These are phyloP conservation scores for Trissoscelio sp. DNA, from an alignment of 2,888 invertebrate species.

Conservation along the genomic window DNA sequence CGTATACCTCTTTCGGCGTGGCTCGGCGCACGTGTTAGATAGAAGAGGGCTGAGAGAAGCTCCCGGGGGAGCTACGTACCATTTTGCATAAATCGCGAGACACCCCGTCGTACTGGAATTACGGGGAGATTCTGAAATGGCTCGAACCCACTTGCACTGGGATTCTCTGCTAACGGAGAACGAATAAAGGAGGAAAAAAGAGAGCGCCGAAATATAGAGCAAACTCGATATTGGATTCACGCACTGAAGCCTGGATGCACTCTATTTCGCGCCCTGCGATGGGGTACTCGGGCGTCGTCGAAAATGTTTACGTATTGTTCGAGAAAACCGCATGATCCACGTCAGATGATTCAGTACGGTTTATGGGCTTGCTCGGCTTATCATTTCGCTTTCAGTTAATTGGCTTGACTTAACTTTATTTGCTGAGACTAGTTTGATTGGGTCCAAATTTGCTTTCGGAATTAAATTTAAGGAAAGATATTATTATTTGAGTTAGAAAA, in stretches of 20 bases:
- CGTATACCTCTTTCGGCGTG: slow-evolving; percentile 67
- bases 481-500: too few species aligned
- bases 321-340: slow-evolving; percentile 27
- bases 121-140: slow-evolving; percentile 80
- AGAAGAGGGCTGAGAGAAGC: slow-evolving; percentile 78
- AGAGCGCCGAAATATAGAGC: slow-evolving; percentile 62
- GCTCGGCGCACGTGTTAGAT: slow-evolving; percentile 78
- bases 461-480: too few species aligned
- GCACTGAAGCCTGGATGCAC: slow-evolving; percentile 67
- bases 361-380: slow-evolving; percentile 26
- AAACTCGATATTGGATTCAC: slow-evolving; percentile 73
- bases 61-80: slow-evolving; percentile 81
- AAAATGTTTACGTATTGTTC: slow-evolving; percentile 56
- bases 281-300: slow-evolving; percentile 41
- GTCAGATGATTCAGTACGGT: slow-evolving; percentile 21
- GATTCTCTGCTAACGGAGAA: slow-evolving; percentile 69
- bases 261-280: slow-evolving; percentile 55
- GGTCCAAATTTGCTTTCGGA: too few species aligned
- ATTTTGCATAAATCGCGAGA: slow-evolving; percentile 83
- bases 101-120: slow-evolving; percentile 80
- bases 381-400: not conserved
- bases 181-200: slow-evolving; percentile 48
- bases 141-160: slow-evolving; percentile 74
- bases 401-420: not conserved
- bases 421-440: too few species aligned